phyloP scores from a whole-genome alignment of 2,113 vertebrate genomes.

The Osmerus eperlanus region DNA sequence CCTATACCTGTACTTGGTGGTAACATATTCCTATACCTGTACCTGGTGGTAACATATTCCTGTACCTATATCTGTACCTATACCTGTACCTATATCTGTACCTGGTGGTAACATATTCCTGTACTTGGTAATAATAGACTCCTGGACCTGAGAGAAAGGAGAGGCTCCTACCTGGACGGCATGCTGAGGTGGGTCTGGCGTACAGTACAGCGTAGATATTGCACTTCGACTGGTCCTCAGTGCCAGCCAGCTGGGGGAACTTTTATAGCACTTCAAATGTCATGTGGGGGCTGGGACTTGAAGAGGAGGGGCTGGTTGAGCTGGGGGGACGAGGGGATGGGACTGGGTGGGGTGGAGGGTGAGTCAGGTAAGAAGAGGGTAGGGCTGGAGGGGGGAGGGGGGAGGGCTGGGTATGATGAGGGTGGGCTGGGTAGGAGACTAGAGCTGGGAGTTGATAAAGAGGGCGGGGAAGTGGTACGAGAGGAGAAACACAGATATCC shows the following conservation, averaged over 20 bases:
- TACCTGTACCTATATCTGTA: too few relatives aligned
- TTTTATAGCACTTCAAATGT: constrained; percentile 53
- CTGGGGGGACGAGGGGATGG: background rate
- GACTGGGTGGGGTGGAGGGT: background rate
- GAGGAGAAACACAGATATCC: constrained; percentile 18
- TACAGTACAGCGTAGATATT: constrained; percentile 49
- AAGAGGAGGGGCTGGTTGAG: constrained; percentile 5
- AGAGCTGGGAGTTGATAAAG: background rate
- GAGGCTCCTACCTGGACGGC: constrained; percentile 61
- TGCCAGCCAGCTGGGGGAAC: constrained; percentile 12
- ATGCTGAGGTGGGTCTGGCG: constrained; percentile 50
- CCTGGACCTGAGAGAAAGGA: too few relatives aligned
- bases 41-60: too few relatives aligned
- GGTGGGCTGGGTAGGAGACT: background rate
- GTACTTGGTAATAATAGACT: too few relatives aligned
- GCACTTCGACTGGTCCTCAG: constrained; percentile 38
- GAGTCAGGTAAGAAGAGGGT: background rate
- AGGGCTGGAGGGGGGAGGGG: background rate
- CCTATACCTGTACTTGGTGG: too few relatives aligned
- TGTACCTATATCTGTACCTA: too few relatives aligned
- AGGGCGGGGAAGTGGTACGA: background rate
- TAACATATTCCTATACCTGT: too few relatives aligned
- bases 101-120: too few relatives aligned
- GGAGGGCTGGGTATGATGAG: background rate
- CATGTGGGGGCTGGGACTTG: constrained; percentile 25